phyloP scores from a whole-genome alignment of 1,140 invertebrate species.

The Popillia japonica region DNA sequence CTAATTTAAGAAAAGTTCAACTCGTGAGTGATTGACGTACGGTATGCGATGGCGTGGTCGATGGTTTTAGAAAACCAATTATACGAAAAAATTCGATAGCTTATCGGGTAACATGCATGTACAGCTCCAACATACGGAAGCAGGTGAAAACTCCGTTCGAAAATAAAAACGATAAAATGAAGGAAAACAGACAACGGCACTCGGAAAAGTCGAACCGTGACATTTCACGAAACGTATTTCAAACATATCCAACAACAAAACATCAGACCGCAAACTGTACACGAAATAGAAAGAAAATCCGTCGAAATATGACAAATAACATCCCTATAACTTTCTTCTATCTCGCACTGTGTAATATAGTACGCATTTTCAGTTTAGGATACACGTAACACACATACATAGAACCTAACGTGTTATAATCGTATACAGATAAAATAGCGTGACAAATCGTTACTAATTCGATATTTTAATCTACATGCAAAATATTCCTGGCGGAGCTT shows the following conservation, averaged over 20 bases:
- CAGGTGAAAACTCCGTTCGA: background rate
- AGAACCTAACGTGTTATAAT: background rate
- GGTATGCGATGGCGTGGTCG: background rate
- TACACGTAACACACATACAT: background rate
- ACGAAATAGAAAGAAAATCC: background rate
- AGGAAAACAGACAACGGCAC: background rate
- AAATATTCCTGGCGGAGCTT: background rate
- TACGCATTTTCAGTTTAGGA: background rate
- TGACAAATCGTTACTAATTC: background rate
- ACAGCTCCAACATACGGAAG: background rate
- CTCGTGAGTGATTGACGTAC: background rate
- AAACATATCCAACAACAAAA: background rate
- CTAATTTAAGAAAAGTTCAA: conserved; percentile 29
- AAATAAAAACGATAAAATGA: background rate
- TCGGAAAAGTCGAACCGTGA: conserved; percentile 34
- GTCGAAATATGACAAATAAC: conserved; percentile 15
- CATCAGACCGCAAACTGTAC: background rate
- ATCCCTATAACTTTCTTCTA: background rate
- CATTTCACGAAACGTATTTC: conserved; percentile 30
- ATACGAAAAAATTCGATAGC: conserved; percentile 17
- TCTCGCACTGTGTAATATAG: background rate
- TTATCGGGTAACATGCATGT: conserved; percentile 16
- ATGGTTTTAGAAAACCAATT: conserved; percentile 23
- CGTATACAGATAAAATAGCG: background rate
- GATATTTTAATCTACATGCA: background rate